These are phyloP conservation scores for Argyrosomus regius DNA, from an alignment of 2,797 vertebrate genomes.

Conservation along the genomic window DNA sequence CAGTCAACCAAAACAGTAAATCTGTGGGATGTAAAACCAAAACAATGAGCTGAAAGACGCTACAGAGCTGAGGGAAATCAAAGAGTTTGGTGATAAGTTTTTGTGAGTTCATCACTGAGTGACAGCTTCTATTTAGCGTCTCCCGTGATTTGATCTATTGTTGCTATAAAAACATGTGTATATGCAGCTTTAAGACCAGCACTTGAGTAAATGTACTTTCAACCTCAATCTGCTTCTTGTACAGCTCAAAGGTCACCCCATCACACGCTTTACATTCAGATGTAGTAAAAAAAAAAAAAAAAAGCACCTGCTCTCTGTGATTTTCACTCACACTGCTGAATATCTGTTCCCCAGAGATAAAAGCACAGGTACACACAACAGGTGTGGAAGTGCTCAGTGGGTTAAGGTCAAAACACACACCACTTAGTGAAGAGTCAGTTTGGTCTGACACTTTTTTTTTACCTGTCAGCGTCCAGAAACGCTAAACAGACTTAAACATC, in stretches of 20 bases:
- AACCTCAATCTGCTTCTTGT: neutral
- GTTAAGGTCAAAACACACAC: neutral
- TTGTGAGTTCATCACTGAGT: neutral
- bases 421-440: neutral
- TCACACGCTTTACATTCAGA: neutral
- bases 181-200: neutral
- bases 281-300: neutral
- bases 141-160: neutral
- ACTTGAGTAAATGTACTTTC: neutral
- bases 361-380: neutral
- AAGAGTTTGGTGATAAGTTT: neutral
- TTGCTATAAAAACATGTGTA: neutral
- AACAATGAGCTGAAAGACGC: neutral
- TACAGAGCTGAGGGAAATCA: too few relatives aligned
- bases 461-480: slow-evolving; percentile 39
- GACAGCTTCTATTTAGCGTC: neutral
- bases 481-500: slow-evolving; percentile 46
- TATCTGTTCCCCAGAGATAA: neutral
- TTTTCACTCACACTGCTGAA: neutral
- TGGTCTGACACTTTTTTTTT: slow-evolving; percentile 6
- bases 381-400: neutral
- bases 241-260: neutral
- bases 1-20: neutral
- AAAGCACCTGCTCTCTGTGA: neutral
- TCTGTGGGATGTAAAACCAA: neutral